phyloP scores from a whole-genome alignment of 2,797 vertebrate genomes.

The Acridotheres tristis region DNA sequence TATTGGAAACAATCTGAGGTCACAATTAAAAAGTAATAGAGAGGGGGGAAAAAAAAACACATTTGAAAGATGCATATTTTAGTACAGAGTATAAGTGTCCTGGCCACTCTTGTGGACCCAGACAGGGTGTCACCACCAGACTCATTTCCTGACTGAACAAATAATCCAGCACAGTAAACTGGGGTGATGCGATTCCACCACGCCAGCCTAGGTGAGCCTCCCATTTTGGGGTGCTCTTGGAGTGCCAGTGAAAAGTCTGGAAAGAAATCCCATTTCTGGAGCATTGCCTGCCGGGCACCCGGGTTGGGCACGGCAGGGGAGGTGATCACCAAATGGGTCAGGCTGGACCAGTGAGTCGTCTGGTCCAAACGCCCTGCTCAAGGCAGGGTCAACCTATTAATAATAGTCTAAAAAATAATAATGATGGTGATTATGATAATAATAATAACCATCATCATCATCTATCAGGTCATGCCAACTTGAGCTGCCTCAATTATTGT shows the following conservation, averaged over 20 bases:
- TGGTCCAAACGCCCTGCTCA: not conserved
- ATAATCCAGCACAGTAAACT: not conserved
- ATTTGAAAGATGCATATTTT: not conserved
- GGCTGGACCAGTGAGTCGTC: not conserved
- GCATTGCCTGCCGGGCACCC: fast-evolving
- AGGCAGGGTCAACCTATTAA: not conserved
- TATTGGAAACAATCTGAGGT: not conserved
- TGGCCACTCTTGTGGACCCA: fast-evolving
- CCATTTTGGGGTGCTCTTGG: not conserved
- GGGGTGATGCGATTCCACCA: fast-evolving
- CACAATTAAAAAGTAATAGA: not conserved
- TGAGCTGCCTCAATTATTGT: not conserved
- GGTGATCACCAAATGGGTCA: not conserved
- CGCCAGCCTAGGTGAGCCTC: fast-evolving
- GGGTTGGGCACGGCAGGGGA: not conserved
- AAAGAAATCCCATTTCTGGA: not conserved
- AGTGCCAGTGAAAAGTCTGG: not conserved
- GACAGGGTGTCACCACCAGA: not conserved
- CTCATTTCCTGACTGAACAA: not conserved
- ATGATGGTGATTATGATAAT: fast-evolving
- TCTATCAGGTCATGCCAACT: not conserved
- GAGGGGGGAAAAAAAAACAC: fast-evolving
- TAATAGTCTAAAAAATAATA: not conserved
- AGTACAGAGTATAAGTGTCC: not conserved
- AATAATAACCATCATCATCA: not conserved